These are phyloP conservation scores for Noctua fimbriata DNA, from an alignment of 2,888 invertebrate genomes.

Conservation along the genomic window DNA sequence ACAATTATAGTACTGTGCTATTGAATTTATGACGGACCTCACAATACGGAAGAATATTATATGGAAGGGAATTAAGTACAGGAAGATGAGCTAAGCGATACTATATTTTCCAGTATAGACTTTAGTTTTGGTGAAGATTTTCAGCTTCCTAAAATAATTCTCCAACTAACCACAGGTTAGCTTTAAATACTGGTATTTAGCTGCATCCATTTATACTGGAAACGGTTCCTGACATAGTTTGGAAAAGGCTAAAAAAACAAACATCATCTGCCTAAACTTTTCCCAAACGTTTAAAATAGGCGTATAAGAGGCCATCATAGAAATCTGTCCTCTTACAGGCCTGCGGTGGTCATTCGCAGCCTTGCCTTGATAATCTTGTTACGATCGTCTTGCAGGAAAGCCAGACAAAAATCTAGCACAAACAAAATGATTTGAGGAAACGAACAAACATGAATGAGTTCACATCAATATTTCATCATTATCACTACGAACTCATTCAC, in stretches of 20 bases:
- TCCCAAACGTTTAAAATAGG: neutral
- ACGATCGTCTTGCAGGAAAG: neutral
- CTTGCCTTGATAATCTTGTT: neutral
- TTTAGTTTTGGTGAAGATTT: neutral
- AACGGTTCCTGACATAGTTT: neutral
- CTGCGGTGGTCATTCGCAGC: too few relatives aligned
- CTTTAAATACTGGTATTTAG: neutral
- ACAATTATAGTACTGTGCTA: conserved; percentile 55
- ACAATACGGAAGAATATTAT: conserved; percentile 57
- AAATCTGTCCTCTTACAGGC: neutral
- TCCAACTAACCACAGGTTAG: too few relatives aligned
- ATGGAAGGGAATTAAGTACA: neutral
- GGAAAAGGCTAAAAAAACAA: neutral
- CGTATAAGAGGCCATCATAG: neutral
- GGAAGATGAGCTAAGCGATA: conserved; percentile 33
- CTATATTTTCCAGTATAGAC: neutral
- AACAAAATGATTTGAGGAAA: neutral
- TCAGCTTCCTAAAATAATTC: neutral
- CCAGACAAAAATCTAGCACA: too few relatives aligned
- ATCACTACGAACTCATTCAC: conserved; percentile 16
- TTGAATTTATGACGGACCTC: conserved; percentile 43
- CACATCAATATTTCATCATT: conserved; percentile 15
- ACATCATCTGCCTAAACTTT: neutral
- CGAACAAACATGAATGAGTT: neutral
- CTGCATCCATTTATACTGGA: neutral